Evolutionary conservation across 2,797 vertebrate species (phyloP), one percentile per base, ranked within the genome.

Genomic region (Rhynchotus rufescens): DNA sequence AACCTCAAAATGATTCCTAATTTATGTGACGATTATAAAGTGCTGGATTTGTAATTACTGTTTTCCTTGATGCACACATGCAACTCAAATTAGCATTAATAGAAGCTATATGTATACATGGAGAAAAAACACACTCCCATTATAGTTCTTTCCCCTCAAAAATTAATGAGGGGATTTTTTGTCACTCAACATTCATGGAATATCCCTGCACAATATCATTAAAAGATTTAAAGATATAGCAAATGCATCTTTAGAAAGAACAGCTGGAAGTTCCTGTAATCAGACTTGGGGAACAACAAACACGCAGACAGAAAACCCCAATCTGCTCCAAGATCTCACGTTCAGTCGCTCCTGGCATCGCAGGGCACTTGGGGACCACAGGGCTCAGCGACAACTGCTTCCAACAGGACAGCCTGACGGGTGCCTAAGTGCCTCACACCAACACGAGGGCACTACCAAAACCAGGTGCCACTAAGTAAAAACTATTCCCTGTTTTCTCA

Each of bases 191-290:
- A 40, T 61, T 68, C 67, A 32, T 4, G 56, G 49, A 86, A 21
- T 4, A 30, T 19, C 84, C 54, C 68, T 59, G 60, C 74, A 49
- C 34, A 22, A 74, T 1, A 67, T 40, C 30, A 25, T 42, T 11
- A 32, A 51, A 60, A 80, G 57, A 80, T 13, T 75, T 79, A 82
- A 86, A 91, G 75, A 36, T 0, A 67, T 4, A 86, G 15, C 56
- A 92, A 90, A 87, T 5, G 16, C 94, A 90, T 45, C 47, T 81
- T 88, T 67, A 22, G 36, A 76, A 91, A 80, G 40, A 88, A 26
- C 16, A 74, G 47, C 67, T 86, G 44, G 52, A 92, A 85, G 74
- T 21, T 84, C 23, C 65, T 20, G 45, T 78, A 54, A 67, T 57
- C 57, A 19, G 15, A 90, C 36, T 2, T 32, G 69, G 54, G 54